phyloP scores from a whole-genome alignment of 2,113 vertebrate genomes.

The Cisticola juncidis region DNA sequence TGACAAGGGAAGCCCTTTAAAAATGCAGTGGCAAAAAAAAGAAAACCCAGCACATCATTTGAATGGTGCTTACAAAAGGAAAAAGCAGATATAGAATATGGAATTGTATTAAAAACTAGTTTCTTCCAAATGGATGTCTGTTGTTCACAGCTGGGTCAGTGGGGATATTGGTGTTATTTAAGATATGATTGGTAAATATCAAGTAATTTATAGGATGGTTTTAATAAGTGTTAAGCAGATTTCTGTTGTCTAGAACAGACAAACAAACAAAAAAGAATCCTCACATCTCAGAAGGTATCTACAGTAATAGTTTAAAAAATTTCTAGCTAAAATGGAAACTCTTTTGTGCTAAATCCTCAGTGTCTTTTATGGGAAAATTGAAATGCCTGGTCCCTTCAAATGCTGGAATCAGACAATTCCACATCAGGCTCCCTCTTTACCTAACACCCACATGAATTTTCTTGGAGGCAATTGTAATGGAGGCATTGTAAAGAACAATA shows the following conservation, averaged over 20 bases:
- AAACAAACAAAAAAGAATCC: background rate
- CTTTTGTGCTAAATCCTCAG: background rate
- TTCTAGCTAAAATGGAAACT: background rate
- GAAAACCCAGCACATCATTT: background rate
- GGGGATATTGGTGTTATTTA: background rate
- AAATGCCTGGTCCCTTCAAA: background rate
- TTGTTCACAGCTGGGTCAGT: background rate
- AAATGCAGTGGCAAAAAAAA: background rate
- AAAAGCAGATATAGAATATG: background rate
- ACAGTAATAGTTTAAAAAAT: background rate
- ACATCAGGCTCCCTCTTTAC: background rate
- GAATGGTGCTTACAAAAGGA: background rate
- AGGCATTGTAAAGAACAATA: background rate
- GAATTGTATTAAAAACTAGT: background rate
- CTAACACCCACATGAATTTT: background rate
- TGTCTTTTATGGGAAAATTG: background rate
- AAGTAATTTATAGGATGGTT: background rate
- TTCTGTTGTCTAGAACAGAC: background rate
- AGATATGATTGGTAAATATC: background rate
- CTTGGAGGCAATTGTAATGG: too few species aligned
- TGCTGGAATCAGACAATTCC: background rate
- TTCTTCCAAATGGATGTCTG: background rate
- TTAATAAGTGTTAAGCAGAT: background rate
- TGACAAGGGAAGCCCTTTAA: conserved; percentile 27
- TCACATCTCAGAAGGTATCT: background rate